phyloP scores from a whole-genome alignment of 23 tunicate genomes.

The Diplosoma virens region DNA sequence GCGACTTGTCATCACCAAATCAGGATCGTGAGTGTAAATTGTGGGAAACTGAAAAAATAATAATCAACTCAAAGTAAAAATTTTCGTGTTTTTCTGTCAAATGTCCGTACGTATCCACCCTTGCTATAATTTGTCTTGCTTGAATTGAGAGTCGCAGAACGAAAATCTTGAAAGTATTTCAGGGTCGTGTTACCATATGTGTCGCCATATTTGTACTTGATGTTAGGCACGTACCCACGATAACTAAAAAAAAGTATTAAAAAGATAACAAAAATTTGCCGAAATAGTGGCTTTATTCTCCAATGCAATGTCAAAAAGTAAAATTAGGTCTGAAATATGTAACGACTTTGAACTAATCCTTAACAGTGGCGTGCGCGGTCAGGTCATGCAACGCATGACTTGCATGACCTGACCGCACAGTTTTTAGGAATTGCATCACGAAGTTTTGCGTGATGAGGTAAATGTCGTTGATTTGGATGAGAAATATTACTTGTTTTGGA shows the following conservation, averaged over 20 bases:
- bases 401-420: no score
- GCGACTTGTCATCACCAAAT: slow-evolving; percentile 74
- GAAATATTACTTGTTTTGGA: no score
- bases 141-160: slow-evolving; percentile 76
- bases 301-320: no score
- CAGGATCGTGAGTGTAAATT: slow-evolving; percentile 79
- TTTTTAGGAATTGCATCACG: no score
- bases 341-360: no score
- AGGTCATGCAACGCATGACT: no score
- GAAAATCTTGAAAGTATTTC: slow-evolving; percentile 90
- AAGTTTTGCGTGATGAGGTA: no score
- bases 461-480: no score
- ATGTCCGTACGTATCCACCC: slow-evolving; percentile 85
- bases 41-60: slow-evolving; percentile 76
- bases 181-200: slow-evolving; percentile 86
- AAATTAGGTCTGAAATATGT: no score
- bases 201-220: slow-evolving; percentile 88
- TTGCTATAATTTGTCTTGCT: slow-evolving; percentile 63
- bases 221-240: slow-evolving; percentile 84
- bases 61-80: not conserved
- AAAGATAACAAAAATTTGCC: not conserved
- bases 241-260: slow-evolving; percentile 34
- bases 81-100: not conserved
- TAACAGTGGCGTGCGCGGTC: no score
- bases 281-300: not conserved